Evolutionary conservation across 1,140 invertebrate species (phyloP), one percentile per base, ranked within the genome.

Genomic region (Campoletis sonorensis): DNA sequence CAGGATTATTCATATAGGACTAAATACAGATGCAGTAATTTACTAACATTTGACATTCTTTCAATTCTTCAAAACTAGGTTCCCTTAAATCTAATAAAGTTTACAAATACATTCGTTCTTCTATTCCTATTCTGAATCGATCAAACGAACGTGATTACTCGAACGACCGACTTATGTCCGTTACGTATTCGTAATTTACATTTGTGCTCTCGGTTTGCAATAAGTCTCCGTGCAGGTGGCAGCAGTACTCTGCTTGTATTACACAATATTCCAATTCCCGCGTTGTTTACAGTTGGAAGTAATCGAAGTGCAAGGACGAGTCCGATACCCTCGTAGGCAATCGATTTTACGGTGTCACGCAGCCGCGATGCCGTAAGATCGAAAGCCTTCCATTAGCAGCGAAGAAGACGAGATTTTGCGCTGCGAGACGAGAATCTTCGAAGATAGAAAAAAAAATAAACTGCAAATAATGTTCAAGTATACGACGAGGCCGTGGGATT

Each of bases 401-500:
- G 5, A 71, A 71, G 16, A 71, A 71, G 33, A 37, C 27, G 68
- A 71, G 33, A 21, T 18, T 16, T 18, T 30, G 68, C 68, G 1
- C 54, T 58, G 18, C 18, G 54, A 58, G 13, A 76, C 30, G 45
- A 21, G 61, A 30, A 37, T 21, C 30, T 64, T 11, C 11, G 40
- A 11, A 45, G 11, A 45, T 45, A 10, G 7, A 45, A 10, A 45
- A 68, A 21, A 13, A 26, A 30, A 49, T 21, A 77, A 77, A 11
- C 58, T 18, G 16, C 45, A 61, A 70, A 67, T 75, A 58, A 15
- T 4, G 23, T 54, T 33, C 40, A 58, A 58, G 54, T 58, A 21
- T n/a, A 58, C 40, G 37, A 11, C 21, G 72, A 77, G 72, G 40
- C 71, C 80, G 80, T 81, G 80, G 80, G 80, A 81, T 67, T 54